These are phyloP conservation scores for Rhinopomastus cyanomelas DNA, from an alignment of 2,113 vertebrate genomes.

Conservation along the genomic window DNA sequence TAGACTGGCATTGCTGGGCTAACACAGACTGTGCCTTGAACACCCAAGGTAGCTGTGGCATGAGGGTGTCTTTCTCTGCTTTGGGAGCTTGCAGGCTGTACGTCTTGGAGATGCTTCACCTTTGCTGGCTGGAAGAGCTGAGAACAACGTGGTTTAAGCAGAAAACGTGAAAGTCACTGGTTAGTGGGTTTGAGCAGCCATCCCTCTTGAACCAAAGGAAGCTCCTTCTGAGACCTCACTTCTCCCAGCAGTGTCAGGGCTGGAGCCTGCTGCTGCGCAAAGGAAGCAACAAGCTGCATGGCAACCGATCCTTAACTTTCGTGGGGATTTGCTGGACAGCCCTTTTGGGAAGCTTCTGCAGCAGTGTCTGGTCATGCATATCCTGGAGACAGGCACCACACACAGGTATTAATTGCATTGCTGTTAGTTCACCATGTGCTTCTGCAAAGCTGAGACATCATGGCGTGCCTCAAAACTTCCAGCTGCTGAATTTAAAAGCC, in stretches of 20 bases:
- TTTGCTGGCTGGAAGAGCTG: not conserved
- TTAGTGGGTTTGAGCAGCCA: conserved; percentile 33
- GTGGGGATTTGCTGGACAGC: conserved; percentile 4
- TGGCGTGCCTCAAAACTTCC: not conserved
- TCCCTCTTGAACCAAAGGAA: not conserved
- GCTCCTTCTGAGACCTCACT: not conserved
- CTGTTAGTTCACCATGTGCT: not conserved
- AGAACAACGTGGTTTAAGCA: not conserved
- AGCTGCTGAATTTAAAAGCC: conserved; percentile 17
- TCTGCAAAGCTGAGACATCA: not conserved
- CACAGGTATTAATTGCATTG: not conserved
- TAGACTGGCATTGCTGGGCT: not conserved
- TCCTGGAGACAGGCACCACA: not conserved
- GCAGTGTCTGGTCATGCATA: not conserved
- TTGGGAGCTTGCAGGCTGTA: not conserved
- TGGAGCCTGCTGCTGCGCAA: not conserved
- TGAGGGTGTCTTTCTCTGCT: not conserved
- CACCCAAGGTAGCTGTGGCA: not conserved
- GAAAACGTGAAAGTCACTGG: conserved; percentile 14
- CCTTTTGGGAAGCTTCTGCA: conserved; percentile 2
- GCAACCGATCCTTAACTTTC: not conserved
- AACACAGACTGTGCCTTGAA: not conserved
- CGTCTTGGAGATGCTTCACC: not conserved
- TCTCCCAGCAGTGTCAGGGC: not conserved
- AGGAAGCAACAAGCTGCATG: conserved; percentile 20